Conservation (phyloP, 2,888 invertebrate species). For the Dichetophora obliterata region DNA sequence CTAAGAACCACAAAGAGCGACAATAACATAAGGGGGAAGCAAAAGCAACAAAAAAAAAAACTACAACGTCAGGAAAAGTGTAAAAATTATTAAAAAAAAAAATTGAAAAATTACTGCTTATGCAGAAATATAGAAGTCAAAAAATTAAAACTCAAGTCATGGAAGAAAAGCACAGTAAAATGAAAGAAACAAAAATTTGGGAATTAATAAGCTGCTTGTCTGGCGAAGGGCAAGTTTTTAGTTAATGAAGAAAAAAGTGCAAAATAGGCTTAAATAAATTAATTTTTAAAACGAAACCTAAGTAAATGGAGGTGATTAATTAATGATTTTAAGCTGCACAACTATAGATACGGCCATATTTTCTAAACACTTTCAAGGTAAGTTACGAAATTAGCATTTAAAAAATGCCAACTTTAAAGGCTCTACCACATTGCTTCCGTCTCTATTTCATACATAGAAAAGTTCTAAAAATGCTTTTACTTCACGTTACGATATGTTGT, state of each 20-base stretch:
- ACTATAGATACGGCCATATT: background rate
- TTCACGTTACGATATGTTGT: too few relatives aligned
- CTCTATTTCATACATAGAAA: too few relatives aligned
- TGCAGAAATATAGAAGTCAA: slow-evolving; percentile 6
- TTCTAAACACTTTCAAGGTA: too few relatives aligned
- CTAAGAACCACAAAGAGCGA: slow-evolving; percentile 1
- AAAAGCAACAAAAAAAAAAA: background rate
- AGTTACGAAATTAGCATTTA: too few relatives aligned
- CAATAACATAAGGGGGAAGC: background rate
- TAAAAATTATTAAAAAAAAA: background rate
- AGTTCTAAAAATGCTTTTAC: too few relatives aligned
- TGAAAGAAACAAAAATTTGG: background rate
- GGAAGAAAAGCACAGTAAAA: background rate
- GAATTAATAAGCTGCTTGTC: background rate
- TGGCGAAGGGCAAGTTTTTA: background rate
- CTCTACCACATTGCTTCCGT: too few relatives aligned
- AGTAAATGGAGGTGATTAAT: background rate
- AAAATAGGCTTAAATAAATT: slow-evolving; percentile 21
- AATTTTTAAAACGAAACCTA: slow-evolving; percentile 4
- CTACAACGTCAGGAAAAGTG: background rate
- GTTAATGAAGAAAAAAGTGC: background rate
- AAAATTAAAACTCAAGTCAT: background rate
- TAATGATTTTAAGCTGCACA: background rate
- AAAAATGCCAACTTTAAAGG: too few relatives aligned
- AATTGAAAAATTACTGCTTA: slow-evolving; percentile 3